A percentile compares a stretch with the other conserved stretches of the same genome.
Conservation (phyloP, 1,140 invertebrate genomes). For the Sminthurinus signatus region DNA sequence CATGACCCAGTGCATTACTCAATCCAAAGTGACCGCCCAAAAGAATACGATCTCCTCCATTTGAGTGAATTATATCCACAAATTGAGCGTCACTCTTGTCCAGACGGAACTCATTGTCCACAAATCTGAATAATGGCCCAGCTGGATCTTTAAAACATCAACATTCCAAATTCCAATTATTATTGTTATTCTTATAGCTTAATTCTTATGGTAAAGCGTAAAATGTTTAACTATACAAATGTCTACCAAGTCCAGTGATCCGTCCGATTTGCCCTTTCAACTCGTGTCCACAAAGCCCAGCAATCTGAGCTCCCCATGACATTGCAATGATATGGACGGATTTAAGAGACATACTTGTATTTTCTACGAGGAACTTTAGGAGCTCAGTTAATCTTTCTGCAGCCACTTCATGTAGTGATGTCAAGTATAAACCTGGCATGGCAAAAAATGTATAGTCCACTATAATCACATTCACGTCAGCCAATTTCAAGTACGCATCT, state of each 20-base stretch:
- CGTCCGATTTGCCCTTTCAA: conserved; percentile 29
- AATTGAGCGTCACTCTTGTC: conserved; percentile 37
- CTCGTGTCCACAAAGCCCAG: conserved; percentile 26
- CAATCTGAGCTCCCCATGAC: conserved; percentile 23
- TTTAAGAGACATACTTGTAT: conserved; percentile 10
- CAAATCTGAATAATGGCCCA: conserved; percentile 33
- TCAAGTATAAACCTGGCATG: conserved; percentile 22
- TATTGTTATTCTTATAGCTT: no score
- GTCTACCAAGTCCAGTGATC: conserved; percentile 36
- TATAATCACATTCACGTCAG: conserved; percentile 27
- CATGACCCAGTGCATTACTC: conserved; percentile 26
- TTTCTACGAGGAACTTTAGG: conserved; percentile 22
- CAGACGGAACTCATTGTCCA: conserved; percentile 31
- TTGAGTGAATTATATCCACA: conserved; percentile 37
- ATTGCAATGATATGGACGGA: no score
- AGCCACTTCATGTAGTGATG: conserved; percentile 26
- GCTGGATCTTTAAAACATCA: no score
- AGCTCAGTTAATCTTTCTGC: conserved; percentile 29
- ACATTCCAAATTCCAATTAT: not conserved
- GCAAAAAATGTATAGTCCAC: conserved; percentile 35
- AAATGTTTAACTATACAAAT: no score
- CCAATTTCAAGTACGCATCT: conserved; percentile 30
- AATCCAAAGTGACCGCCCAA: conserved; percentile 28
- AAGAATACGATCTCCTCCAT: conserved; percentile 21
- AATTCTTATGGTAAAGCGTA: no score